phyloP scores from a whole-genome alignment of 1,140 invertebrate genomes.

The Coelopa frigida region DNA sequence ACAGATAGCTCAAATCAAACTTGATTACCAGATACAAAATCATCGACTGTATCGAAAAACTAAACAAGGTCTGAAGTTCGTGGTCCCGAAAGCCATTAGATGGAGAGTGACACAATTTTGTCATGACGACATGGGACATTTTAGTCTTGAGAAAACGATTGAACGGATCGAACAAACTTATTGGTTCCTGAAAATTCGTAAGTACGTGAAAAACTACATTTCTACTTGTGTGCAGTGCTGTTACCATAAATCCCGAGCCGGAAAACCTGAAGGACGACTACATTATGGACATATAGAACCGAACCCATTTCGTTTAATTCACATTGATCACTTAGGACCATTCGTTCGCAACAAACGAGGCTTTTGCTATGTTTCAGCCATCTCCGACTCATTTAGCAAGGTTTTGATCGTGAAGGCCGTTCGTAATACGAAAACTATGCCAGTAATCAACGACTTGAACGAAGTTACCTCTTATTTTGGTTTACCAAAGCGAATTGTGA shows the following conservation, averaged over 20 bases:
- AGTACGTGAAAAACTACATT: constrained; percentile 20
- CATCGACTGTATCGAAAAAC: constrained; percentile 4
- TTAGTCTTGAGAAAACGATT: constrained; percentile 21
- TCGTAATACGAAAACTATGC: constrained; percentile 16
- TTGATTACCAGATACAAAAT: constrained; percentile 8
- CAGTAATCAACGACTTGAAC: constrained; percentile 23
- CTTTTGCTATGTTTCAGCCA: constrained; percentile 45
- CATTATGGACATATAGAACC: constrained; percentile 26
- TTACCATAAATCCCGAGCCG: constrained; percentile 13
- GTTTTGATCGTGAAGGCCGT: constrained; percentile 12
- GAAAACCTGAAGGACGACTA: constrained; percentile 22
- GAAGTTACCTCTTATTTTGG: constrained; percentile 12
- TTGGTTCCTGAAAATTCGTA: constrained; percentile 26
- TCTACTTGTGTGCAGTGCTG: constrained; percentile 25
- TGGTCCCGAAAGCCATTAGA: constrained; percentile 10
- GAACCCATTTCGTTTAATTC: constrained; percentile 24
- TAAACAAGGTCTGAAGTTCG: background rate
- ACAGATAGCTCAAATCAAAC: constrained; percentile 4
- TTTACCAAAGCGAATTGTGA: constrained; percentile 18
- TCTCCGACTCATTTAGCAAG: constrained; percentile 37
- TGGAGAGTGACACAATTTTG: constrained; percentile 8
- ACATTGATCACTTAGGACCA: constrained; percentile 33
- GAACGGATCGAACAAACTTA: constrained; percentile 17
- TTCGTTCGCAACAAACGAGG: constrained; percentile 23
- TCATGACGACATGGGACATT: constrained; percentile 27